phyloP scores from a whole-genome alignment of 2,797 vertebrate genomes.

The Sebastes minor region DNA sequence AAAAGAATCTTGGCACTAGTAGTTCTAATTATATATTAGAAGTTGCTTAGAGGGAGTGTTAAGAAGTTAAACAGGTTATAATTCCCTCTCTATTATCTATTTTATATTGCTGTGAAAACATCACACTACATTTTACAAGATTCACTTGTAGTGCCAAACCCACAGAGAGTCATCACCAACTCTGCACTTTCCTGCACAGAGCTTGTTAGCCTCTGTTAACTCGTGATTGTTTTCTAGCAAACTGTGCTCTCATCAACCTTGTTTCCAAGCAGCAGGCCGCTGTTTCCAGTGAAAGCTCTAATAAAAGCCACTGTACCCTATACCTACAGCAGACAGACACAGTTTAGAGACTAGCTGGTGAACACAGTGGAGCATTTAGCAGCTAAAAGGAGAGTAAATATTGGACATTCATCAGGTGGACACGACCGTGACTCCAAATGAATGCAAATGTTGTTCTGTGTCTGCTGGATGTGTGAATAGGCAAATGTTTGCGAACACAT shows the following conservation, averaged over 20 bases:
- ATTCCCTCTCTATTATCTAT: too few relatives aligned
- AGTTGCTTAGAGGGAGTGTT: too few relatives aligned
- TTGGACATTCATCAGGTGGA: not conserved
- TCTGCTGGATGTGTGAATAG: not conserved
- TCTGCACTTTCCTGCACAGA: not conserved
- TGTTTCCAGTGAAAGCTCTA: too few relatives aligned
- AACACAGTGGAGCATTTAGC: not conserved
- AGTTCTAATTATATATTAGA: too few relatives aligned
- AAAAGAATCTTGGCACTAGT: too few relatives aligned
- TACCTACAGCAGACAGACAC: not conserved
- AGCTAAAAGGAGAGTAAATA: not conserved
- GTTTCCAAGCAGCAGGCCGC: too few relatives aligned
- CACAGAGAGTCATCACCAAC: not conserved
- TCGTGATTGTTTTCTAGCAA: not conserved
- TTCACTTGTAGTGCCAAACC: not conserved
- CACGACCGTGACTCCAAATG: not conserved
- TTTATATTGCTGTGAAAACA: too few relatives aligned
- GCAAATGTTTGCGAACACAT: not conserved
- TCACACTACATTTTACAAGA: not conserved
- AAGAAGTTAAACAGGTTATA: too few relatives aligned
- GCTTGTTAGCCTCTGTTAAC: not conserved
- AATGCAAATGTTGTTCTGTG: not conserved
- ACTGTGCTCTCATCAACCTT: too few relatives aligned
- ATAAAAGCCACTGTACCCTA: too few relatives aligned
- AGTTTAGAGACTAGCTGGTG: not conserved